Evolutionary conservation across 92 coral and sea anemone species (phyloP).

Genomic region (Scolanthus callimorphus): DNA sequence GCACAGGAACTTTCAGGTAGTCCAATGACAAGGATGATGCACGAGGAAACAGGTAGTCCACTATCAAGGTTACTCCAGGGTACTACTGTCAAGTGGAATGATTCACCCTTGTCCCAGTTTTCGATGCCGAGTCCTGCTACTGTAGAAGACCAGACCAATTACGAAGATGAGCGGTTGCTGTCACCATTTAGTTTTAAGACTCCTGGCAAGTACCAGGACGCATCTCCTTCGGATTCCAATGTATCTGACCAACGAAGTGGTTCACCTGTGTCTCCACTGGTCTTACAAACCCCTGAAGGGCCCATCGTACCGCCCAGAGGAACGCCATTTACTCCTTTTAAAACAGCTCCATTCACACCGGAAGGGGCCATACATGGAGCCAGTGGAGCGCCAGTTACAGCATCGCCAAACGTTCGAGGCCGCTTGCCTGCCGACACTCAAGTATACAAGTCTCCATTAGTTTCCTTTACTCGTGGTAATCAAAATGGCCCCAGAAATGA

Average conservation of each 20-base stretch:
- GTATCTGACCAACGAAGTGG: too few species aligned
- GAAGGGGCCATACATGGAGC: too few species aligned
- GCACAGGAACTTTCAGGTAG: not conserved
- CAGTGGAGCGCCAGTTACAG: too few species aligned
- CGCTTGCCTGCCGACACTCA: too few species aligned
- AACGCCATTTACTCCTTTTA: too few species aligned
- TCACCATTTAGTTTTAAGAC: constrained; percentile 24
- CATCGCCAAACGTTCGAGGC: too few species aligned
- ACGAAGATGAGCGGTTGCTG: not conserved
- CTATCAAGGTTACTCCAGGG: not conserved
- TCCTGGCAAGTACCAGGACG: not conserved
- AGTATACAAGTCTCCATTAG: not conserved
- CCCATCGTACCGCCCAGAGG: too few species aligned
- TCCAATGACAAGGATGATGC: not conserved
- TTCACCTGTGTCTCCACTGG: too few species aligned
- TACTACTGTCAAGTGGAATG: not conserved
- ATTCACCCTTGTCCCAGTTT: not conserved
- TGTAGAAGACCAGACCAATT: not conserved
- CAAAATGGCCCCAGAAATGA: constrained; percentile 6
- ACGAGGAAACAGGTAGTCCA: constrained; percentile 7
- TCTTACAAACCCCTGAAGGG: too few species aligned
- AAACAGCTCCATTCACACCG: too few species aligned
- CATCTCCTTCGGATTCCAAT: not conserved
- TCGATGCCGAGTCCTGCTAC: not conserved
- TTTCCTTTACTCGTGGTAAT: not conserved